Base-by-base conservation (phyloP, 2,113 vertebrate species). In the Takifugu bimaculatus region DNA sequence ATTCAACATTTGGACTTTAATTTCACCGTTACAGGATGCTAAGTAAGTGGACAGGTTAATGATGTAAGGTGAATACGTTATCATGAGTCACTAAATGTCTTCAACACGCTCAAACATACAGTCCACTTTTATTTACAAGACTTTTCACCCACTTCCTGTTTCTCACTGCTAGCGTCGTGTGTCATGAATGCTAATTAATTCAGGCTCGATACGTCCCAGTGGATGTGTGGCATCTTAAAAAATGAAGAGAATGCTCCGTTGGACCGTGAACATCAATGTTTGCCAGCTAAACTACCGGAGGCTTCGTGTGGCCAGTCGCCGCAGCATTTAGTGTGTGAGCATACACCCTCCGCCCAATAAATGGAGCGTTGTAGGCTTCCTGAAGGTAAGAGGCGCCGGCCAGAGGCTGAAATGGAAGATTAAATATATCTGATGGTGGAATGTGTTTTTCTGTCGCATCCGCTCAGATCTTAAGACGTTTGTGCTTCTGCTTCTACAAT, bases 21-120 rank as follows among this genome's bases (percentile, higher is more conserved):
- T 77, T 64, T 56, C 57, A 88, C 87, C 70, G 82, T 78, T 72
- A 86, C 73, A 77, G 59, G 77, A 78, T 35, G 50, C 50, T 55
- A 75, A 59, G 54, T 77, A 60, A 70, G 47, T 62, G 63, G 74
- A 72, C 63, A 49, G 20, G 50, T 54, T 53, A 80, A 76, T 80
- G 72, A 83, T 63, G 32, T 3, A 32, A 52, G 61, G 61, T 64
- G 67, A 66, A 72, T 58, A 70, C 65, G 56, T 68, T 71, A 68
- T 62, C 65, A 50, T 10, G 56, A 79, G 72, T 80, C 79, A 75
- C 77, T 79, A 63, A 27, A 78, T 60, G 48, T 77, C 65, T 72
- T 88, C 75, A 78, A 81, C 73, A 84, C 74, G 83, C 68, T 78
- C 70, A 78, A 85, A 72, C 68, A 79, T 27, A 32, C 12, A 6